Conservation (phyloP, 2,888 invertebrate species). For the Clepsis dumicolana region DNA sequence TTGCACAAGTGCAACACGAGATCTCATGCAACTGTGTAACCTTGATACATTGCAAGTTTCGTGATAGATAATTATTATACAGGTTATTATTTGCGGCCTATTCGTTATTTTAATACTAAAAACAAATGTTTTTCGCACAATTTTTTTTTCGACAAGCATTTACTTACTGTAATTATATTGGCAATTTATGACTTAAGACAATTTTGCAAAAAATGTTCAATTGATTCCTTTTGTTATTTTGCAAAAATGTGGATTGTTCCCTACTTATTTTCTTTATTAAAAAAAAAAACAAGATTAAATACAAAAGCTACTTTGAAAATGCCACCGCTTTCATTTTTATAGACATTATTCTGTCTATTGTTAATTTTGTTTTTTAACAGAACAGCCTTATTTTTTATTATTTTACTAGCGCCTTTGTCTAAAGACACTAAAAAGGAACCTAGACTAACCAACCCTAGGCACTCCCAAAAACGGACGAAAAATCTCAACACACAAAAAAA, state of each 20-base stretch:
- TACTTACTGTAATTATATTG: background rate
- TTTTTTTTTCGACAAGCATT: background rate
- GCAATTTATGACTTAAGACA: background rate
- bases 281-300: constrained; percentile 28
- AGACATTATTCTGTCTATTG: background rate
- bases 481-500: constrained; percentile 65
- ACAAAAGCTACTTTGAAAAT: background rate
- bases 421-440: constrained; percentile 23
- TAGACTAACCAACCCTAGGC: background rate
- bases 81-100: constrained; percentile 71
- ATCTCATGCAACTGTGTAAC: constrained; percentile 83
- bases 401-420: background rate
- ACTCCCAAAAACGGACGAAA: constrained; percentile 75
- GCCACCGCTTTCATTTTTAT: too few species aligned
- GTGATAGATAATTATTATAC: constrained; percentile 84
- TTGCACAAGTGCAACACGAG: constrained; percentile 82
- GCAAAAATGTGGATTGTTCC: background rate
- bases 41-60: constrained; percentile 85
- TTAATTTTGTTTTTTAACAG: background rate
- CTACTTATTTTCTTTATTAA: constrained; percentile 43
- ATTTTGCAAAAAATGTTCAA: background rate
- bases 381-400: background rate
- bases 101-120: constrained; percentile 52
- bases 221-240: background rate
- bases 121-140: background rate